A percentile compares a stretch with the other conserved stretches of the same genome.
Evolutionary conservation across 2,797 vertebrate genomes (phyloP).

Genomic region (Hirundo rustica): DNA sequence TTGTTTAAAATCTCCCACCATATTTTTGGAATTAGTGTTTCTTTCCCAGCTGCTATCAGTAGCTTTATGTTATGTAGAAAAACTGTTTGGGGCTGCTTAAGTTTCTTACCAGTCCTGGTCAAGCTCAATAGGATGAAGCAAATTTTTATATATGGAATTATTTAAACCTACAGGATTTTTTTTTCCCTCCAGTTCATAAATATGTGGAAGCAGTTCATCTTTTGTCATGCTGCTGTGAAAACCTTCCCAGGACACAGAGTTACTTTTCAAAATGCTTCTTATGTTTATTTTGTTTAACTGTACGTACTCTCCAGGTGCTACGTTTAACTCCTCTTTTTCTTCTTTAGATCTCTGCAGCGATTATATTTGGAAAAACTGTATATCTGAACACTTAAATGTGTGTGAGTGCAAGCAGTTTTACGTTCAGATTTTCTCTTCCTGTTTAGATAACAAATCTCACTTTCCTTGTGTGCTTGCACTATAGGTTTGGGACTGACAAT

Average conservation of each 20-base stretch:
- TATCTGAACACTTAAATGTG: constrained; percentile 99
- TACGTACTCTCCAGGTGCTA: constrained; percentile 72
- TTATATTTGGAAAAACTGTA: constrained; percentile 98
- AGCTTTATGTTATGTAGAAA: neutral
- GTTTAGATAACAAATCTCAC: constrained; percentile 88
- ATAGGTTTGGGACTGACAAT: constrained; percentile 88
- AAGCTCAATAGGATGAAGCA: neutral
- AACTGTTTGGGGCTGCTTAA: neutral
- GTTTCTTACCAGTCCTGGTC: neutral
- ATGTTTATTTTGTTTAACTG: constrained; percentile 72
- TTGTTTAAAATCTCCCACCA: neutral
- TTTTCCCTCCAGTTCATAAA: constrained; percentile 20
- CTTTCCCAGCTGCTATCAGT: neutral
- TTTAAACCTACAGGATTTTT: constrained; percentile 13
- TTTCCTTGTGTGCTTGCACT: constrained; percentile 91
- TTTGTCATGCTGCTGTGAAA: constrained; percentile 37
- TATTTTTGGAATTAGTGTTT: neutral
- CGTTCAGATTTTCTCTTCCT: constrained; percentile 88
- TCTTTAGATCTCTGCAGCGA: constrained; percentile 98
- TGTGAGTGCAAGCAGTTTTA: constrained; percentile 99
- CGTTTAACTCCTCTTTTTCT: constrained; percentile 96
- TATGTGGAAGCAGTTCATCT: constrained; percentile 38
- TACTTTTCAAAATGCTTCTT: constrained; percentile 72
- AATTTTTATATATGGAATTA: neutral
- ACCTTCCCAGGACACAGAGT: constrained; percentile 30